Evolutionary conservation across 2,797 vertebrate species (phyloP), one percentile per base, ranked within the genome.

Genomic region (Sebastes minor): DNA sequence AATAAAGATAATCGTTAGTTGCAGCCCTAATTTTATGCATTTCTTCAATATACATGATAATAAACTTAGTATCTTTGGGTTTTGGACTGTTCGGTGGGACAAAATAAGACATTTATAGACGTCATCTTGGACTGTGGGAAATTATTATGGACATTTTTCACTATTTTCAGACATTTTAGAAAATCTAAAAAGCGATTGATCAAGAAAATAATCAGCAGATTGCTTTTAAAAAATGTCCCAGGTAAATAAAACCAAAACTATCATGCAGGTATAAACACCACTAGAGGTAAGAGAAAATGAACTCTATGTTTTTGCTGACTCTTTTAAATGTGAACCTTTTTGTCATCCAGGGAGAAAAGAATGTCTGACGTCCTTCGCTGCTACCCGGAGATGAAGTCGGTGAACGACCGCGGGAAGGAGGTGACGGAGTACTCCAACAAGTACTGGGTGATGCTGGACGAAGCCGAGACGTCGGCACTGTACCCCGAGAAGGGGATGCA

Each of bases 381-480:
- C 84, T 99, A 99, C 89, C 98, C 98, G 5, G 91, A 97, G 87
- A 86, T 99, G 93, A 97, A 97, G 90, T 88, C 95, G 0, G 63
- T 90, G 23, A 97, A 98, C 1, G 96, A 97, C 4, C 85, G 93
- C 2, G 98, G 98, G 74, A 99, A 98, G 91, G 96, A 97, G 73
- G 96, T 98, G 75, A 94, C 88, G 0, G 98, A 99, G 78, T 99
- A 96, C 88, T 94, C 86, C 86, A 99, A 99, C 94, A 99, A 98
- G 89, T 99, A 99, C 93, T 99, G 98, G 98, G 93, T 99, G 78
- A 99, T 99, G 98, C 94, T 99, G 87, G 94, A 91, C 6, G 97
- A 98, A 49, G 92, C 71, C 12, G 96, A 99, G 42, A 95, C 89
- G 0, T 71, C 90, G 18, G 42, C 1, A 2, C 0, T 96, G 35